Conservation (phyloP, 2,797 vertebrate species). For the Pelochelys cantorii region DNA sequence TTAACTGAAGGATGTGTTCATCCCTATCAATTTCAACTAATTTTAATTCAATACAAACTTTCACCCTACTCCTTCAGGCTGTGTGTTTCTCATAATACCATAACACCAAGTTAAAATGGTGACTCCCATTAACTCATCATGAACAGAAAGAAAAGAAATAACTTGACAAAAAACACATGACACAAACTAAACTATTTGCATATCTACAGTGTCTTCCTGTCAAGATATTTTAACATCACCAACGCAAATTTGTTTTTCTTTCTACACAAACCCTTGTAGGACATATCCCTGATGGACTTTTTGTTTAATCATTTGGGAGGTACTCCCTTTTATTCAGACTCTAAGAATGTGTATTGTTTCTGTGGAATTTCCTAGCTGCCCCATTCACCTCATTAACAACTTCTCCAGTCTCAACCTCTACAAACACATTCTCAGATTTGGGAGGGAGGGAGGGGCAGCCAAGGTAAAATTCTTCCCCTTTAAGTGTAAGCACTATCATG, state of each 20-base stretch:
- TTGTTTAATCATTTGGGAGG: not conserved
- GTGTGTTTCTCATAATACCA: not conserved
- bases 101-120: not conserved
- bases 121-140: not conserved
- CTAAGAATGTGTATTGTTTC: not conserved
- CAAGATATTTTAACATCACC: not conserved
- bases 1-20: not conserved
- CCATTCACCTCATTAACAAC: not conserved
- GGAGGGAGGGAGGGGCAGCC: rapidly evolving
- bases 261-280: not conserved
- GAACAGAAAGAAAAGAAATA: not conserved
- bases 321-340: not conserved
- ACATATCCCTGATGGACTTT: not conserved
- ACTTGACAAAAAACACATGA: not conserved
- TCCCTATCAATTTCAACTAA: not conserved
- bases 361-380: not conserved
- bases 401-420: not conserved
- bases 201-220: not conserved
- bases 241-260: not conserved
- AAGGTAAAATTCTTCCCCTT: not conserved
- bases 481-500: not conserved
- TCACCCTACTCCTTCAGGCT: not conserved
- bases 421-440: not conserved
- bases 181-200: not conserved
- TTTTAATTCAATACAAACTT: not conserved